A percentile compares a stretch with the other conserved stretches of the same genome.
These are phyloP conservation scores for Hirtodrosophila cameraria DNA, from an alignment of 2,888 invertebrate genomes.

Conservation along the genomic window DNA sequence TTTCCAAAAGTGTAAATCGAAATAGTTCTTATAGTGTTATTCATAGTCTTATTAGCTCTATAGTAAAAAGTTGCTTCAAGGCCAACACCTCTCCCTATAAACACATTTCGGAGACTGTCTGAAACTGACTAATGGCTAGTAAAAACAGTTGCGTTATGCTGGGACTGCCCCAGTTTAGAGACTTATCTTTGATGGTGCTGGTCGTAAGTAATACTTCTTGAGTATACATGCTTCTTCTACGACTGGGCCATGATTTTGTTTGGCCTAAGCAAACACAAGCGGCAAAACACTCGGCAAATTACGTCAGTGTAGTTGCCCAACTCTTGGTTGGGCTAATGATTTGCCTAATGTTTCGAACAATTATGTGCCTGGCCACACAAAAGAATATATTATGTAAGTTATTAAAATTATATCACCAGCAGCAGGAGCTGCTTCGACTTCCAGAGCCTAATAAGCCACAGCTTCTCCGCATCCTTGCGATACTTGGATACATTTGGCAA, in stretches of 20 bases:
- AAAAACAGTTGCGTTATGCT: slow-evolving; percentile 29
- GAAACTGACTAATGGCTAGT: slow-evolving; percentile 19
- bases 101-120: slow-evolving; percentile 13
- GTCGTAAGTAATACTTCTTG: slow-evolving; percentile 45
- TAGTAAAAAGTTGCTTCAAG: slow-evolving; percentile 37
- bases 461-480: slow-evolving; percentile 20
- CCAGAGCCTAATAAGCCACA: slow-evolving; percentile 63
- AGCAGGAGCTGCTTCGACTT: slow-evolving; percentile 18
- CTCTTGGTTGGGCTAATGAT: slow-evolving; percentile 62
- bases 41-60: slow-evolving; percentile 1
- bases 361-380: slow-evolving; percentile 71
- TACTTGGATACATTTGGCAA: slow-evolving; percentile 31
- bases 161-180: slow-evolving; percentile 30
- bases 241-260: slow-evolving; percentile 31
- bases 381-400: slow-evolving; percentile 77
- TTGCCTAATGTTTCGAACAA: slow-evolving; percentile 77
- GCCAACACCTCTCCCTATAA: slow-evolving; percentile 20
- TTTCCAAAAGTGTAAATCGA: too few species aligned
- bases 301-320: slow-evolving; percentile 37
- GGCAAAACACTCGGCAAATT: slow-evolving; percentile 42
- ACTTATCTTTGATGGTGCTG: slow-evolving; percentile 43
- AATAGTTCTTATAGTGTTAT: neutral
- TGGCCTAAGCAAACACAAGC: slow-evolving; percentile 57
- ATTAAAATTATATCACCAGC: slow-evolving; percentile 77
- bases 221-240: neutral